Conservation (phyloP, 2,888 invertebrate genomes). For the Drosophila melanocephala region DNA sequence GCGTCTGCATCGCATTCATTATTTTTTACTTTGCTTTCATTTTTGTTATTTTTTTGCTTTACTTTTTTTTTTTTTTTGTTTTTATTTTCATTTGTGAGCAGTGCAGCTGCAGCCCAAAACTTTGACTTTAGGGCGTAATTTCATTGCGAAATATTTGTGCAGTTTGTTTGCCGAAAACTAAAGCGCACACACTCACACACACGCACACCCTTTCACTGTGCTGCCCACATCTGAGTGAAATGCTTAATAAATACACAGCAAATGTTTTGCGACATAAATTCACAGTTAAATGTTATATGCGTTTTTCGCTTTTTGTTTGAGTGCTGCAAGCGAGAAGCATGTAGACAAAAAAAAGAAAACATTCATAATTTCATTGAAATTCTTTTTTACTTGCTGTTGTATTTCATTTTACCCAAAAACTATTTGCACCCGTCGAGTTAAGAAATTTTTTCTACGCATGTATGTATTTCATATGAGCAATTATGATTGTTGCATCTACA, state of each 20-base stretch:
- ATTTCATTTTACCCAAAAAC: conserved; percentile 42
- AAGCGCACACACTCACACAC: conserved; percentile 32
- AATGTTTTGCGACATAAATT: conserved; percentile 17
- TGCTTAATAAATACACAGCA: conserved; percentile 71
- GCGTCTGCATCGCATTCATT: conserved; percentile 69
- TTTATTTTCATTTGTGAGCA: conserved; percentile 43
- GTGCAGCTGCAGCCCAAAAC: conserved; percentile 54
- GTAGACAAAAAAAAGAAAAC: conserved; percentile 31
- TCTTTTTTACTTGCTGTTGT: conserved; percentile 4
- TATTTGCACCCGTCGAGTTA: conserved; percentile 49
- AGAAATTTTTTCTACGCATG: conserved; percentile 53
- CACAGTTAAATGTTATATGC: conserved; percentile 23
- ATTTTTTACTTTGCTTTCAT: conserved; percentile 62
- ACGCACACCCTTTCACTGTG: neutral
- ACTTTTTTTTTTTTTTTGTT: conserved; percentile 8
- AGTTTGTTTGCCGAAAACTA: conserved; percentile 58
- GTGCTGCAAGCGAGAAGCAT: conserved; percentile 10
- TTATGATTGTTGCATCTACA: conserved; percentile 46
- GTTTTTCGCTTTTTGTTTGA: conserved; percentile 37
- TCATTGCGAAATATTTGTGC: conserved; percentile 75
- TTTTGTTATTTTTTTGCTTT: neutral
- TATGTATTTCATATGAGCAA: conserved; percentile 19
- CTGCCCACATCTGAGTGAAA: conserved; percentile 38
- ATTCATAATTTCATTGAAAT: conserved; percentile 68
- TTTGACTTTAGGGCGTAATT: conserved; percentile 78